phyloP scores from a whole-genome alignment of 1,140 invertebrate genomes.

The Megathymus violae region DNA sequence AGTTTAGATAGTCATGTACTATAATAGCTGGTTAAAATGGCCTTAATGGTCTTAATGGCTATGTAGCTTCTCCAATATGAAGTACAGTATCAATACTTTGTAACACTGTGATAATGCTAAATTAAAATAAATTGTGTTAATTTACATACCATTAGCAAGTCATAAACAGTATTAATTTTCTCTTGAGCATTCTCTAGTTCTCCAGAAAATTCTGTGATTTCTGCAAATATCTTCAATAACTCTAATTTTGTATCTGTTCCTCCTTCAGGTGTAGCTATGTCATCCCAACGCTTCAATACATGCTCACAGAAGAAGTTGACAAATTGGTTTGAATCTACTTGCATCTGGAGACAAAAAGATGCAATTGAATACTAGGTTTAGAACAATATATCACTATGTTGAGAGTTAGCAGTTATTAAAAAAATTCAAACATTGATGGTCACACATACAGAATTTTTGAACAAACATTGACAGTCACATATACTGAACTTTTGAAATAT shows the following conservation, averaged over 20 bases:
- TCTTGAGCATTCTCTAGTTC: constrained; percentile 89
- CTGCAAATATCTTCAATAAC: constrained; percentile 94
- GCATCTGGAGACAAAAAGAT: constrained; percentile 86
- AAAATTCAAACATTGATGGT: constrained; percentile 17
- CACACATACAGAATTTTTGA: neutral
- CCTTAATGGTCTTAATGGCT: too few relatives aligned
- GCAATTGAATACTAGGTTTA: too few relatives aligned
- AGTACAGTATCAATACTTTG: too few relatives aligned
- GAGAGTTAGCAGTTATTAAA: constrained; percentile 15
- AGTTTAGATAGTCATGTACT: too few relatives aligned
- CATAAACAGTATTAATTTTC: constrained; percentile 90
- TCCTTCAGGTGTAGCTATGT: constrained; percentile 84
- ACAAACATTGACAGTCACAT: too few relatives aligned
- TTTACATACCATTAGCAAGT: constrained; percentile 89
- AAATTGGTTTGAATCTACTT: constrained; percentile 94
- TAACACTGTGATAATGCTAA: too few relatives aligned
- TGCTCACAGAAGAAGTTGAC: constrained; percentile 94
- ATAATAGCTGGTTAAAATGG: too few relatives aligned
- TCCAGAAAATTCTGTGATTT: constrained; percentile 91
- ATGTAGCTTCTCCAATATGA: too few relatives aligned
- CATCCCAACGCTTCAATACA: constrained; percentile 88
- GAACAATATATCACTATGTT: too few relatives aligned
- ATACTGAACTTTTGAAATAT: too few relatives aligned
- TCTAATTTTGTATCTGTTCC: constrained; percentile 90
- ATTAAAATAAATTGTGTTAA: too few relatives aligned